Evolutionary conservation across 2,888 invertebrate genomes (phyloP), one percentile per base, ranked within the genome.

Genomic region (Bombylius discolor): DNA sequence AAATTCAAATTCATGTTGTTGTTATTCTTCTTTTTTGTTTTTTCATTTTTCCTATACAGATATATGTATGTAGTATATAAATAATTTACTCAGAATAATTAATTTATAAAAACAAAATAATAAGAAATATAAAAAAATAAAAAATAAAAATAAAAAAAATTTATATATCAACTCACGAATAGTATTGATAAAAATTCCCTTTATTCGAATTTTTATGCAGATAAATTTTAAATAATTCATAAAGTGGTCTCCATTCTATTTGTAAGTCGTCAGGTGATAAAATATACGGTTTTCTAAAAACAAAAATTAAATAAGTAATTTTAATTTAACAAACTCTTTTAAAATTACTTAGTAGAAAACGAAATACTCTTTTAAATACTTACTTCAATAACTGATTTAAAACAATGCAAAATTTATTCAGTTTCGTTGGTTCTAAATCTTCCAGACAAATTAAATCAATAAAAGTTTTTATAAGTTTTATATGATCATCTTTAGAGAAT

Each of bases 401-500:
- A 5, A 59, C 42, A 1, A 55, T 34, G 34, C 60, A 62, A 50
- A 60, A 62, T 68, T 83, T 84, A 65, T 82, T 81, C 48, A 91
- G 77, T 66, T 88, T 78, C 60, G 81, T 79, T 58, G 87, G 83
- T 70, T 92, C 90, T 57, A 91, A 75, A 63, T 88, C 82, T 47
- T 88, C 86, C 64, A 87, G 84, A 13, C 82, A 80, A 44, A 89
- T 73, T 58, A 92, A 73, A 67, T 93, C 86, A 71, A 85, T 87
- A 57, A 86, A 79, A 56, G 94, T 70, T 66, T 89, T 85, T 49
- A 95, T 81, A 51, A 96, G 78, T 23, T 79, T 75, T 52, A 95
- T 79, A 70, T 96, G 95, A 70, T 95, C 94, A 63, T 89, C 87
- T 71, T 94, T 95, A 3, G 87, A 84, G 73, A 96, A 93, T 70